Conservation (phyloP, 2,113 vertebrate species). For the Esox niger region DNA sequence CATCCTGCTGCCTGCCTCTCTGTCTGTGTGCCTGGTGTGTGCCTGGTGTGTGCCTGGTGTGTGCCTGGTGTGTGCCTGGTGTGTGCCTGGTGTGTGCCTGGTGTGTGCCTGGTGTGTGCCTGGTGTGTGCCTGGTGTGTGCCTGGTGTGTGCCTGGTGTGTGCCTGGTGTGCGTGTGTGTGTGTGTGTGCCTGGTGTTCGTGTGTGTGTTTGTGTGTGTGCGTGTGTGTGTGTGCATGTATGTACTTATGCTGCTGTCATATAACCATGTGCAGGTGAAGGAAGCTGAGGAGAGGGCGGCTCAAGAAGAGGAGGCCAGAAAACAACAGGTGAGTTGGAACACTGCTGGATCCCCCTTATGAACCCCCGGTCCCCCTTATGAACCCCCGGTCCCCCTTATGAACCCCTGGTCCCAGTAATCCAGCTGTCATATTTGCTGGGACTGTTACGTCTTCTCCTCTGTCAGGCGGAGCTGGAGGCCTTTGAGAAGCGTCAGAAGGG, state of each 20-base stretch:
- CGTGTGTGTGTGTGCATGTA: constrained; percentile 23
- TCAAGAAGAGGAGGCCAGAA: constrained; percentile 84
- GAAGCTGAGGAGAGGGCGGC: constrained; percentile 85
- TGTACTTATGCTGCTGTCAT: constrained; percentile 10
- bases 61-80: not conserved
- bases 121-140: constrained; percentile 21
- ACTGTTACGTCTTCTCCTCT: not conserved
- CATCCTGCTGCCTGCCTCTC: too few species aligned
- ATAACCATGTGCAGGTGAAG: constrained; percentile 73
- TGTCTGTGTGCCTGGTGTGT: too few species aligned
- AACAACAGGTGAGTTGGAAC: constrained; percentile 85
- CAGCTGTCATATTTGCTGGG: too few species aligned
- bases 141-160: too few species aligned
- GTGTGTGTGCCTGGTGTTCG: not conserved
- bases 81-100: too few species aligned
- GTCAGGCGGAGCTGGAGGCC: constrained; percentile 91
- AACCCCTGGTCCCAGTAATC: too few species aligned
- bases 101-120: constrained; percentile 20
- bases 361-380: not conserved
- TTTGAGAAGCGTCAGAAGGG: constrained; percentile 94
- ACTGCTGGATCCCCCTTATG: not conserved
- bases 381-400: too few species aligned
- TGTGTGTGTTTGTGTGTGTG: constrained; percentile 9
- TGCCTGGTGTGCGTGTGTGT: too few species aligned
- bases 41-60: too few species aligned